Conservation (phyloP, 2,113 vertebrate genomes). For the Takifugu bimaculatus region DNA sequence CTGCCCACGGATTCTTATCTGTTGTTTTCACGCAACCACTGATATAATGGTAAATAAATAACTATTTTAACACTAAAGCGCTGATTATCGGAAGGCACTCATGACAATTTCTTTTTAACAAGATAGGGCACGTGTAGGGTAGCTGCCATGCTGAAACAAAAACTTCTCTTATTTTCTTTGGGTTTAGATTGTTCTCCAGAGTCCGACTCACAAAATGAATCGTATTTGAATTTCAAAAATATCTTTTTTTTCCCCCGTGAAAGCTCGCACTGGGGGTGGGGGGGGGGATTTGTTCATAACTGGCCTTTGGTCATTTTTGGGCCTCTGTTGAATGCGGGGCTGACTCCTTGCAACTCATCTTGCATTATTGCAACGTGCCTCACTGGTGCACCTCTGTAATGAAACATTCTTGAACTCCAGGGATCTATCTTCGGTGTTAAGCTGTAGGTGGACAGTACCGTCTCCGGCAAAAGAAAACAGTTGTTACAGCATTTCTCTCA, state of each 20-base stretch:
- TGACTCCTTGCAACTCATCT: slow-evolving; percentile 1
- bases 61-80: slow-evolving; percentile 22
- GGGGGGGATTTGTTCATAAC: neutral
- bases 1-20: slow-evolving; percentile 37
- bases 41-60: slow-evolving; percentile 33
- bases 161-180: neutral
- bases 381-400: slow-evolving; percentile 3
- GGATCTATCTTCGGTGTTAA: slow-evolving; percentile 1
- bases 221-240: too few relatives aligned
- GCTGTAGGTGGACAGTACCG: slow-evolving; percentile 9
- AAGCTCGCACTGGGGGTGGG: too few relatives aligned
- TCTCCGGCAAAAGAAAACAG: too few relatives aligned
- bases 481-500: too few relatives aligned
- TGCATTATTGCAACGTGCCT: slow-evolving; percentile 25
- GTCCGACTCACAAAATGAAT: too few relatives aligned
- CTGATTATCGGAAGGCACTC: slow-evolving; percentile 11
- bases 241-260: too few relatives aligned
- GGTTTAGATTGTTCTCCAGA: too few relatives aligned
- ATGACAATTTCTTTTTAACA: neutral
- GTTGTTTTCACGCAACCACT: slow-evolving; percentile 22
- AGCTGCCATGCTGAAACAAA: neutral
- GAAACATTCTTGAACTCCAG: slow-evolving; percentile 21
- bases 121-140: too few relatives aligned
- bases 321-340: slow-evolving; percentile 3
- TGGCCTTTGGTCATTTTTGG: neutral